Percentiles rank a stretch among this genome's conserved stretches.
These are phyloP conservation scores for Aurelia aurita complex sp. Pacific DNA, from an alignment of 30 jellyfish, hydroid and myxozoan genomes.

Conservation along the genomic window DNA sequence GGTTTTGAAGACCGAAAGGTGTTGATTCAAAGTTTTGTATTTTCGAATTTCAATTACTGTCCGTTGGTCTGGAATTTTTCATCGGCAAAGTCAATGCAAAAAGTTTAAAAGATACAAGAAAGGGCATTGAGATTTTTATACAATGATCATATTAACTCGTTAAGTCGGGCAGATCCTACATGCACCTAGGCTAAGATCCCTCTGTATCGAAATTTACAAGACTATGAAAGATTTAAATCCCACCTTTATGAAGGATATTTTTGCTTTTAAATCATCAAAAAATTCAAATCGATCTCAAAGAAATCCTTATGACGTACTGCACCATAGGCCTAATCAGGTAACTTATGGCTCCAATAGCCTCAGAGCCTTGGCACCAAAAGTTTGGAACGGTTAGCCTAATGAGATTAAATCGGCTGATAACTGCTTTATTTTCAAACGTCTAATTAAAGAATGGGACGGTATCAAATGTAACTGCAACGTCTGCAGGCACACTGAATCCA, in stretches of 20 bases:
- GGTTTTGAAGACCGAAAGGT: conserved; percentile 26
- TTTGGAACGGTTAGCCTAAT: background rate
- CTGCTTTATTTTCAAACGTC: background rate
- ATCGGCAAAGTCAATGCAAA: conserved; percentile 29
- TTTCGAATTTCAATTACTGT: conserved; percentile 39
- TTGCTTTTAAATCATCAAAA: background rate
- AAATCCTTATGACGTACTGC: conserved; percentile 14
- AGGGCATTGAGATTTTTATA: conserved; percentile 21
- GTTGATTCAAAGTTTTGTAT: conserved; percentile 29
- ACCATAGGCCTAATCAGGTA: conserved; percentile 13
- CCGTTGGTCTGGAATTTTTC: conserved; percentile 54
- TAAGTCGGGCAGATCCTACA: conserved; percentile 4
- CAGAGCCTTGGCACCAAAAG: background rate
- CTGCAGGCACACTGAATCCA: conserved; percentile 9
- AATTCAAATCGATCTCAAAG: conserved; percentile 8
- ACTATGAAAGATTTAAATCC: background rate
- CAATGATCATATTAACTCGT: background rate
- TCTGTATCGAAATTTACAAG: background rate
- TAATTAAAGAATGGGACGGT: conserved; percentile 9
- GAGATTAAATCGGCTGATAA: conserved; percentile 10
- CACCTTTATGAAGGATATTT: background rate
- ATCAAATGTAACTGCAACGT: background rate
- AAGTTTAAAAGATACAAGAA: conserved; percentile 29
- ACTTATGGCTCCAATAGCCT: conserved; percentile 9
- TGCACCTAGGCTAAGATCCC: conserved; percentile 11